Percentiles rank a stretch among this genome's conserved stretches.
phyloP scores from a whole-genome alignment of 2,113 vertebrate genomes.

The Nipponia nippon region DNA sequence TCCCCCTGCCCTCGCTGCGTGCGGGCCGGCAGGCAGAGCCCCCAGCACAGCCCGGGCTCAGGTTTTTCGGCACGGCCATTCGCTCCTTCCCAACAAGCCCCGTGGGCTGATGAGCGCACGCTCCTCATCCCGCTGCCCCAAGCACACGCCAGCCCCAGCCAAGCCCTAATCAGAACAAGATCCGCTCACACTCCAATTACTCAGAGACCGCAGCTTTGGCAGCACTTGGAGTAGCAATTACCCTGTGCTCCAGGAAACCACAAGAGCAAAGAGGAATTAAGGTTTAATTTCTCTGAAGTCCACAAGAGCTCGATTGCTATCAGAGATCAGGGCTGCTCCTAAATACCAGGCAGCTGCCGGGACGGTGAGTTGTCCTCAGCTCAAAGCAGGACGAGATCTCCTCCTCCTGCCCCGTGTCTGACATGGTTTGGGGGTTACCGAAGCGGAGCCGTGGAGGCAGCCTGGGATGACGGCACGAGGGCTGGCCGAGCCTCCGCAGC shows the following conservation, averaged over 20 bases:
- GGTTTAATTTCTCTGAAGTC: conserved; percentile 14
- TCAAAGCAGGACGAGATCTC: not conserved
- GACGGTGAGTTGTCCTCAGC: not conserved
- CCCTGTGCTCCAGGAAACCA: conserved; percentile 47
- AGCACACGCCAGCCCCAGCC: not conserved
- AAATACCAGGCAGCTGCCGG: not conserved
- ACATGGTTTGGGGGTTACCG: accelerated
- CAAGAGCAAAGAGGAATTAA: conserved; percentile 22
- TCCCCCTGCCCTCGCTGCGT: not conserved
- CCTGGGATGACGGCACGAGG: not conserved
- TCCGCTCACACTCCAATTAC: not conserved
- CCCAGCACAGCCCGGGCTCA: accelerated
- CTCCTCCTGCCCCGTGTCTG: not conserved
- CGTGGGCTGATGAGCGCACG: not conserved
- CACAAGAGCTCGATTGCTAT: not conserved
- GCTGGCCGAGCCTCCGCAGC: not conserved
- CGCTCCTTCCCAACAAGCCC: not conserved
- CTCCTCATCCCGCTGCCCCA: not conserved
- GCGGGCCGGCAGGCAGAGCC: not conserved
- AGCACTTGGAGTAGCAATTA: not conserved
- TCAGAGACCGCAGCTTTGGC: conserved; percentile 31
- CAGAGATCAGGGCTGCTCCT: not conserved
- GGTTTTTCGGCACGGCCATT: not conserved
- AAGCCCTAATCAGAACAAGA: conserved; percentile 10
- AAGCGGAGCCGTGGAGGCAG: not conserved